A percentile compares a stretch with the other conserved stretches of the same genome.
Evolutionary conservation across 2,888 invertebrate genomes (phyloP).

Genomic region (Disparrhopalites patrizii): DNA sequence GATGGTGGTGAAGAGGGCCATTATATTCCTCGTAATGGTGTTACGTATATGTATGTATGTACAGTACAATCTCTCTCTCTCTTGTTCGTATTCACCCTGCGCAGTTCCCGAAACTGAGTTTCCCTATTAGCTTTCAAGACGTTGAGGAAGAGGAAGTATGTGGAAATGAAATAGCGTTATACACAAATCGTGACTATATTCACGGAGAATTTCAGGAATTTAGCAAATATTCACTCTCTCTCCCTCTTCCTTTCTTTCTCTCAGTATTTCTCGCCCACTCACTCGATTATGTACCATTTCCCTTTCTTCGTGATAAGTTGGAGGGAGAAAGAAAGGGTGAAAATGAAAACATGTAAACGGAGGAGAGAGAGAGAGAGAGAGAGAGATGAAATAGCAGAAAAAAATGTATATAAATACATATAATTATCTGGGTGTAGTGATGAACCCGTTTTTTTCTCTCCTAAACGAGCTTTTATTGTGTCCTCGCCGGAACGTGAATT

Average conservation of each 20-base stretch:
- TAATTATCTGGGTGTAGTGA: no score
- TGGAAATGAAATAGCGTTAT: slow-evolving; percentile 17
- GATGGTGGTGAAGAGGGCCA: no score
- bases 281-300: background rate
- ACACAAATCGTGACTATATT: slow-evolving; percentile 24
- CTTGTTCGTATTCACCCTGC: background rate
- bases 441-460: no score
- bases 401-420: no score
- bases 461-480: no score
- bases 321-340: no score
- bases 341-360: no score
- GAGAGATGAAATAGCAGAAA: no score
- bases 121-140: slow-evolving; percentile 19
- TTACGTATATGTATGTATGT: background rate
- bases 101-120: slow-evolving; percentile 4
- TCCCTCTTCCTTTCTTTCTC: background rate
- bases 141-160: background rate
- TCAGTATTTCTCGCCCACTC: slow-evolving; percentile 4
- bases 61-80: slow-evolving; percentile 8
- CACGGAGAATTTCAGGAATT: slow-evolving; percentile 24
- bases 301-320: background rate
- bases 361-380: no score
- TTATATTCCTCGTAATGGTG: no score
- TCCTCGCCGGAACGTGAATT: no score
- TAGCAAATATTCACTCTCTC: background rate